A percentile compares a stretch with the other conserved stretches of the same genome.
phyloP scores from a whole-genome alignment of 2,888 invertebrate genomes.

The Phanerotoma sp. region DNA sequence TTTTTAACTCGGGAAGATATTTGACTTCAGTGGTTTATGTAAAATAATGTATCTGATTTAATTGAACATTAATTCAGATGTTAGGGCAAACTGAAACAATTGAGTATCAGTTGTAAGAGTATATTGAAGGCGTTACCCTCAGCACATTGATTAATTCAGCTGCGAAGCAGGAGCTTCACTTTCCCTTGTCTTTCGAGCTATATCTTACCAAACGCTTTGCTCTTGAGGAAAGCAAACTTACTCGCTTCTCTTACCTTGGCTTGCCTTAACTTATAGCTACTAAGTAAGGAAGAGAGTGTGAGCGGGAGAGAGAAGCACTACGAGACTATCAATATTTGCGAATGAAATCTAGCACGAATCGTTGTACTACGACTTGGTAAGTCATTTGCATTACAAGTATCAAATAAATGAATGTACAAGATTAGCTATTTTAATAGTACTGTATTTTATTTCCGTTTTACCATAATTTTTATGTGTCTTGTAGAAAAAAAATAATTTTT shows the following conservation, averaged over 20 bases:
- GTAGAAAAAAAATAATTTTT: no score
- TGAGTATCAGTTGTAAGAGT: background rate
- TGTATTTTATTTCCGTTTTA: no score
- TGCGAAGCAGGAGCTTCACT: constrained; percentile 16
- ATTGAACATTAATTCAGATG: background rate
- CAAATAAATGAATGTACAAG: background rate
- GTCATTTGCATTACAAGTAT: constrained; percentile 17
- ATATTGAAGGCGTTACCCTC: constrained; percentile 4
- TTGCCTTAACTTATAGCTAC: no score
- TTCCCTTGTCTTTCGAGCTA: constrained; percentile 19
- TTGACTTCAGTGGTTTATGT: no score
- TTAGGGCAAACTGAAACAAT: constrained; percentile 5
- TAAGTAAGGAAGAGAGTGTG: background rate
- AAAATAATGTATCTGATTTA: no score
- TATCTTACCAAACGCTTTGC: constrained; percentile 26
- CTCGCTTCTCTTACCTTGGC: background rate
- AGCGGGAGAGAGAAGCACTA: background rate
- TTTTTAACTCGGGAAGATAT: no score
- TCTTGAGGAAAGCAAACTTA: constrained; percentile 10
- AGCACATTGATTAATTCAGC: constrained; percentile 21
- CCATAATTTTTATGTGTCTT: no score
- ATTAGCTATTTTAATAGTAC: no score
- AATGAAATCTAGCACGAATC: constrained; percentile 21
- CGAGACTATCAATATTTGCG: constrained; percentile 27
- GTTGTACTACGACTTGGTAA: constrained; percentile 7